A percentile compares a stretch with the other conserved stretches of the same genome.
phyloP scores from a whole-genome alignment of 2,888 invertebrate species.

The Helobdella robusta region DNA sequence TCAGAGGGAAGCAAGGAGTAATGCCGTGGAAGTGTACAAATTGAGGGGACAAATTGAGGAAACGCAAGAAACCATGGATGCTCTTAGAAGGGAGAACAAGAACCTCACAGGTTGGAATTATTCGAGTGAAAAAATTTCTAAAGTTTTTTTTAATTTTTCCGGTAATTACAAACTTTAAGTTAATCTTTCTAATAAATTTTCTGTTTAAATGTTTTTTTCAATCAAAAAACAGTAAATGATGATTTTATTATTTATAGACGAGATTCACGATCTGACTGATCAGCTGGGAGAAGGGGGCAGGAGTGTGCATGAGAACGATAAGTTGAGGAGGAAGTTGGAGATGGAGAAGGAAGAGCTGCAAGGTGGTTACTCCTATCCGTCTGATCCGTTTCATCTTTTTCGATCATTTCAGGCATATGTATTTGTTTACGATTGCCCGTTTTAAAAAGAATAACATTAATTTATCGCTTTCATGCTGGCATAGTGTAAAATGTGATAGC shows the following conservation, averaged over 20 bases:
- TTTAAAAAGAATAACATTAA: too few species aligned
- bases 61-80: conserved; percentile 91
- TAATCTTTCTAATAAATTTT: too few species aligned
- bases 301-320: conserved; percentile 98
- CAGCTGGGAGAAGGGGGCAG: conserved; percentile 99
- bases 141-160: too few species aligned
- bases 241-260: conserved; percentile 57
- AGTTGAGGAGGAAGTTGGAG: conserved; percentile 93
- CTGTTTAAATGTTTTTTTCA: too few species aligned
- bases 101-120: conserved; percentile 64
- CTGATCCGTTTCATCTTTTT: too few species aligned
- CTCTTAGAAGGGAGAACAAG: conserved; percentile 97
- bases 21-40: conserved; percentile 97
- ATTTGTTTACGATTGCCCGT: too few species aligned
- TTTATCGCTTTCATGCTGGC: too few species aligned
- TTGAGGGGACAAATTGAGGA: conserved; percentile 93
- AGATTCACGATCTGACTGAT: conserved; percentile 97
- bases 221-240: neutral
- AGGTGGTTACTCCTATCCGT: too few species aligned
- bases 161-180: too few species aligned
- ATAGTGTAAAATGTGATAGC: too few species aligned
- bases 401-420: too few species aligned
- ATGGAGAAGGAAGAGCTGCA: conserved; percentile 99
- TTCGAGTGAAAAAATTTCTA: too few species aligned
- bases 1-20: conserved; percentile 98